Evolutionary conservation across 23 tunicate species (phyloP), one percentile per base, ranked within the genome.

Genomic region (Ciona savignyi): DNA sequence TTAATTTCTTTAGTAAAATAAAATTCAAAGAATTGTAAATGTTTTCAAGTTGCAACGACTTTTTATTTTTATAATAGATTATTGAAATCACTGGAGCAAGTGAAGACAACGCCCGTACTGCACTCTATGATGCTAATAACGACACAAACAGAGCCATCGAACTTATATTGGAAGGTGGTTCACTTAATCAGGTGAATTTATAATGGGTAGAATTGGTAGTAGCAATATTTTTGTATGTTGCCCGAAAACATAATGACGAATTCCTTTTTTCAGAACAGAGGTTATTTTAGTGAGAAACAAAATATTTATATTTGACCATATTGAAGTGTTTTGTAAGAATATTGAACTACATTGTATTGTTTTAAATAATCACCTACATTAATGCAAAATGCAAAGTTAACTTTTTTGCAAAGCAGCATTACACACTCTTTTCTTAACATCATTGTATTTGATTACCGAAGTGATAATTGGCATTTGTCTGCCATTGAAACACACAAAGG

Each of bases 101-200:
- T 6, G 96, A 89, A 89, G 96, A 89, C 62, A 79, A 64, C 73
- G 96, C 89, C 15, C 68, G 87, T 29, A 68, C 70, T 24, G 96
- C 96, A 9, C 74, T 89, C 25, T 83, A 89, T 67, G 96, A 89
- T 65, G 48, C 89, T 21, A 89, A 79, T 64, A 83, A 89, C 67
- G 96, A 89, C 81, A 76, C 96, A 51, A 84, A 42, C 62, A 65
- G 89, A 83, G 96, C 96, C 29, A 89, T 89, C 67, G 96, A 89
- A 63, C 73, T 89, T n/a, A 70, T 89, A 22, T 51, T 89, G 66
- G 96, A 89, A 78, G 74, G 62, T 35, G 69, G 76, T 27, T 60
- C 80, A n/a, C n/a, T 71, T 27, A 75, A 76, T 42, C 87, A 83
- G 77, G 81, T 83, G 33, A 32, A 35, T 4, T 60, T 51, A 35